Percentiles rank a stretch among this genome's conserved stretches.
Conservation (phyloP, 2,113 vertebrate species). For the Apteryx mantelli region DNA sequence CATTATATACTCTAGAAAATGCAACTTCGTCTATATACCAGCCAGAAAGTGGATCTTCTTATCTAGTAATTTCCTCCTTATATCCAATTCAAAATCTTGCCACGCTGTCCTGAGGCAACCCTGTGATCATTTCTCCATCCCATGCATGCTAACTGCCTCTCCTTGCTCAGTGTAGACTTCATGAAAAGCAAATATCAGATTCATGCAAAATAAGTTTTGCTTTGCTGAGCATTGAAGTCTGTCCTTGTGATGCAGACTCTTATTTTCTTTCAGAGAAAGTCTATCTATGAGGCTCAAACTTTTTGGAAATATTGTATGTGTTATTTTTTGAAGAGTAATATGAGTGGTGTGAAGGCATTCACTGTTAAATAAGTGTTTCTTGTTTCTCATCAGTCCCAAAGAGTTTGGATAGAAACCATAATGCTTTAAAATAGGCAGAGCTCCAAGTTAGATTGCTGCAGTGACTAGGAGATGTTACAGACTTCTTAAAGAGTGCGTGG, state of each 20-base stretch:
- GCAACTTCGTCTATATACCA: background rate
- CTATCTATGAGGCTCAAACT: background rate
- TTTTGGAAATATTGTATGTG: background rate
- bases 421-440: background rate
- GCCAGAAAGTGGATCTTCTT: background rate
- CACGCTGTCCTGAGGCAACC: background rate
- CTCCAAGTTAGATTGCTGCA: background rate
- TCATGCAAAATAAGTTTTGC: conserved; percentile 42
- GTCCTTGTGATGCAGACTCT: background rate
- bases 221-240: background rate
- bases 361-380: conserved; percentile 27
- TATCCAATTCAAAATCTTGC: conserved; percentile 13
- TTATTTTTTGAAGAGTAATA: background rate
- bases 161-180: background rate
- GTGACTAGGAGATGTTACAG: background rate
- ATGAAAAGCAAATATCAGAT: conserved; percentile 30
- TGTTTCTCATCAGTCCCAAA: background rate
- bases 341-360: conserved; percentile 2
- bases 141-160: conserved; percentile 39
- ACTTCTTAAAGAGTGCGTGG: background rate
- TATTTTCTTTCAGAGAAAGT: conserved; percentile 28
- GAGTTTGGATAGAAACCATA: background rate
- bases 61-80: background rate
- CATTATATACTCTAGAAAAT: background rate
- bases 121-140: background rate